These are phyloP conservation scores for Pheosia tremula DNA, from an alignment of 2,888 invertebrate species.

Conservation along the genomic window DNA sequence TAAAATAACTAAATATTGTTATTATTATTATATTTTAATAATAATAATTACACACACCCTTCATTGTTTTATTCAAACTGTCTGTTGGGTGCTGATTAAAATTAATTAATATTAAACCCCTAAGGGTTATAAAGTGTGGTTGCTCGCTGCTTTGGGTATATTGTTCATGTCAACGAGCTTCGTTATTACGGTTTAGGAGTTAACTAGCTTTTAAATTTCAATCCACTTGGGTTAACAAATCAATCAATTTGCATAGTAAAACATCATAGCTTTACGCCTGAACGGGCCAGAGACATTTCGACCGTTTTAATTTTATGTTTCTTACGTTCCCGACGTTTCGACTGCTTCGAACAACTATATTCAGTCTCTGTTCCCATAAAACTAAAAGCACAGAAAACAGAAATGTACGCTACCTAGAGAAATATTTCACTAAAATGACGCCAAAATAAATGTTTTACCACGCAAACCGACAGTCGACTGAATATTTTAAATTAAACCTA, in stretches of 20 bases:
- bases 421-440: constrained; percentile 12
- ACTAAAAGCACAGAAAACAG: not conserved
- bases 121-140: constrained; percentile 15
- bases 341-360: no score
- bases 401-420: not conserved
- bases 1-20: no score
- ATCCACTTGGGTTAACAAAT: not conserved
- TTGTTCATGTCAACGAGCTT: constrained; percentile 17
- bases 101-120: constrained; percentile 23
- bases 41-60: constrained; percentile 5
- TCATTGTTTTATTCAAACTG: constrained; percentile 10
- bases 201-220: not conserved
- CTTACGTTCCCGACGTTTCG: no score
- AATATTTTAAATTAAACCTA: constrained; percentile 39
- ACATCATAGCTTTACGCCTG: no score
- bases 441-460: constrained; percentile 28
- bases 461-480: constrained; percentile 17
- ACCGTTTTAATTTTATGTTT: no score
- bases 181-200: constrained; percentile 4
- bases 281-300: no score
- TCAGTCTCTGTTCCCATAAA: no score
- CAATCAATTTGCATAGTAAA: not conserved
- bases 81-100: constrained; percentile 20
- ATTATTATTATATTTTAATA: no score
- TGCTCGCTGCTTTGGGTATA: constrained; percentile 9